These are phyloP conservation scores for Heterocephalus glaber DNA, from an alignment of 2,113 vertebrate species.

Conservation along the genomic window DNA sequence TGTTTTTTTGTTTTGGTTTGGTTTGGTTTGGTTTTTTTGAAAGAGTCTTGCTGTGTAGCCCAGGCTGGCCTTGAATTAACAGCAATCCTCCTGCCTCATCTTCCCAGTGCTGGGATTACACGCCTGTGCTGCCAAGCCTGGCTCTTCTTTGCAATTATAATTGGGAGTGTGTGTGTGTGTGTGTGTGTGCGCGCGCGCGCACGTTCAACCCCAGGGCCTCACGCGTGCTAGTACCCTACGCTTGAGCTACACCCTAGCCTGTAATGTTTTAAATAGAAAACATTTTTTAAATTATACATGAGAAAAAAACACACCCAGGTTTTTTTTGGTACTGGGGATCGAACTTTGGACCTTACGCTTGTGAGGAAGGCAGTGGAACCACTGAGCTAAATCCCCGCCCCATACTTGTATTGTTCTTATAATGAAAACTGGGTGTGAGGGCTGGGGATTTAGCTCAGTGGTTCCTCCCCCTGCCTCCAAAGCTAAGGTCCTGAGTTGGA, in stretches of 20 bases:
- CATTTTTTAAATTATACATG: background rate
- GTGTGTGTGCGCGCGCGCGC: background rate
- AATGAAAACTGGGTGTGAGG: too few relatives aligned
- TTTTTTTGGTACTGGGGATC: too few relatives aligned
- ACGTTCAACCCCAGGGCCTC: background rate
- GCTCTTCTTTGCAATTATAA: background rate
- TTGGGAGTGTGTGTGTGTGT: background rate
- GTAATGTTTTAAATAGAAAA: conserved; percentile 18
- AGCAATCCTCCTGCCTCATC: background rate
- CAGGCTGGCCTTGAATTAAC: background rate
- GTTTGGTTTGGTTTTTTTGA: background rate
- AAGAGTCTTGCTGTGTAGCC: background rate
- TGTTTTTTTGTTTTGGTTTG: background rate
- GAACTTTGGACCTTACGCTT: too few relatives aligned
- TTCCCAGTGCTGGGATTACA: background rate
- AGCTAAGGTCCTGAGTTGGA: too few relatives aligned
- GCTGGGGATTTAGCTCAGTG: too few relatives aligned
- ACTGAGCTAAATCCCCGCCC: too few relatives aligned
- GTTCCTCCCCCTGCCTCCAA: too few relatives aligned
- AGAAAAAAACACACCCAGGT: background rate
- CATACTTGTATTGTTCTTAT: too few relatives aligned
- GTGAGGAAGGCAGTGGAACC: too few relatives aligned
- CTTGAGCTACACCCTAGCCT: background rate
- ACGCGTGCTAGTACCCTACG: background rate
- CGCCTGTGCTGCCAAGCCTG: background rate